Conservation (phyloP, 1,140 invertebrate genomes). For the Thaumatotibia leucotreta region DNA sequence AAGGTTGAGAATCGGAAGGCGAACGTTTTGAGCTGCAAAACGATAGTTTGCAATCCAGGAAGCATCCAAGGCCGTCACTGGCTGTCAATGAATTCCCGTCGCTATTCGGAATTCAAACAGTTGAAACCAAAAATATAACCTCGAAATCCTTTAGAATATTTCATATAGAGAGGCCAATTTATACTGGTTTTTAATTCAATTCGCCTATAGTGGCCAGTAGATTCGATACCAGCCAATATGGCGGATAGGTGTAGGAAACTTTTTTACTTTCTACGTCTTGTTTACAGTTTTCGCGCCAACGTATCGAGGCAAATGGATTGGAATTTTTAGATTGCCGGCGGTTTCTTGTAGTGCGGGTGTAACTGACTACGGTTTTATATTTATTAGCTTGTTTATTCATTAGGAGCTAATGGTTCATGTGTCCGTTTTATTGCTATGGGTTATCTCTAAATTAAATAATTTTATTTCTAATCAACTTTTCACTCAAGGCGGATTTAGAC, state of each 20-base stretch:
- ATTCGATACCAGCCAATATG: too few relatives aligned
- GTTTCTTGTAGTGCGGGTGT: neutral
- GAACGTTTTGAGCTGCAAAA: neutral
- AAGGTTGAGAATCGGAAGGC: neutral
- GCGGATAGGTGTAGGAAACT: neutral
- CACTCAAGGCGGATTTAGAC: too few relatives aligned
- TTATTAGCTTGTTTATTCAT: neutral
- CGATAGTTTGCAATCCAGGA: neutral
- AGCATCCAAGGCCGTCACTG: neutral
- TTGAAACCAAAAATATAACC: neutral
- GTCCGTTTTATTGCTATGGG: neutral
- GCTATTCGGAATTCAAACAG: neutral
- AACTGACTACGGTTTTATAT: neutral
- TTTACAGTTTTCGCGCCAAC: neutral
- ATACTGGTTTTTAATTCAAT: neutral
- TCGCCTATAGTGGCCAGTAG: too few relatives aligned
- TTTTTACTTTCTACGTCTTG: neutral
- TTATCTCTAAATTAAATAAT: neutral
- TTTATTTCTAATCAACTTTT: neutral
- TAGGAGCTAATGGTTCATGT: neutral
- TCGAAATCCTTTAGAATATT: neutral
- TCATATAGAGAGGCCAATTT: neutral
- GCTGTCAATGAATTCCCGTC: neutral
- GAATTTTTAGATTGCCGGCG: neutral
- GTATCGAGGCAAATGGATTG: neutral